Evolutionary conservation across 2,113 vertebrate genomes (phyloP).

Genomic region (Daboia siamensis): DNA sequence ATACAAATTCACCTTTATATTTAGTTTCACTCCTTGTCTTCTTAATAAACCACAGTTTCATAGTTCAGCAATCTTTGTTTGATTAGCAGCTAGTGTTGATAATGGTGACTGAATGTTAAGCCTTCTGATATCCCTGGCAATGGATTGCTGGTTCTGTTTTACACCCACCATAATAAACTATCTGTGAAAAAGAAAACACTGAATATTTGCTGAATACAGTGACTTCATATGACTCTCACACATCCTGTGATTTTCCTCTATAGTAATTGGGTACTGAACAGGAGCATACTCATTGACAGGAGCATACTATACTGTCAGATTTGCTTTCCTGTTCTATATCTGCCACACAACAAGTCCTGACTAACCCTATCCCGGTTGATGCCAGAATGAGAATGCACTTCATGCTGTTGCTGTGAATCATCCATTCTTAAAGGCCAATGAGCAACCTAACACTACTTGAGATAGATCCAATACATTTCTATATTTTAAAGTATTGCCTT

Average conservation of each 20-base stretch:
- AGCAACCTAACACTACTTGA: conserved; percentile 30
- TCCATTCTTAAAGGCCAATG: conserved; percentile 33
- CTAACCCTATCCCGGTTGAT: conserved; percentile 24
- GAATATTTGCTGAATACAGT: conserved; percentile 3
- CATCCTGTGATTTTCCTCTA: conserved; percentile 29
- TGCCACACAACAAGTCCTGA: conserved; percentile 16
- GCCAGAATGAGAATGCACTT: conserved; percentile 35
- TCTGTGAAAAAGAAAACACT: conserved; percentile 24
- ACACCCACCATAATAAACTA: background rate
- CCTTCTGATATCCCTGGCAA: too few relatives aligned
- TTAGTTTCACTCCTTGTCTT: too few relatives aligned
- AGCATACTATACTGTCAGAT: conserved; percentile 21
- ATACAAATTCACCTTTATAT: too few relatives aligned
- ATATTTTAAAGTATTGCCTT: background rate
- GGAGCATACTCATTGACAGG: conserved; percentile 1
- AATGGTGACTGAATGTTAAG: too few relatives aligned
- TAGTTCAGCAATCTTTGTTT: too few relatives aligned
- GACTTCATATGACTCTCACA: conserved; percentile 22
- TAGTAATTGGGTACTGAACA: conserved; percentile 20
- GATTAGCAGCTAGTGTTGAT: too few relatives aligned
- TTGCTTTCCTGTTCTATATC: conserved; percentile 38
- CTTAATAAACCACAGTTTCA: too few relatives aligned
- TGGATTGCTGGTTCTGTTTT: too few relatives aligned
- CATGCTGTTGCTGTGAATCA: conserved; percentile 39
- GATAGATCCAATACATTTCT: background rate